Conservation (phyloP, 2,797 vertebrate genomes). For the Takifugu rubripes region DNA sequence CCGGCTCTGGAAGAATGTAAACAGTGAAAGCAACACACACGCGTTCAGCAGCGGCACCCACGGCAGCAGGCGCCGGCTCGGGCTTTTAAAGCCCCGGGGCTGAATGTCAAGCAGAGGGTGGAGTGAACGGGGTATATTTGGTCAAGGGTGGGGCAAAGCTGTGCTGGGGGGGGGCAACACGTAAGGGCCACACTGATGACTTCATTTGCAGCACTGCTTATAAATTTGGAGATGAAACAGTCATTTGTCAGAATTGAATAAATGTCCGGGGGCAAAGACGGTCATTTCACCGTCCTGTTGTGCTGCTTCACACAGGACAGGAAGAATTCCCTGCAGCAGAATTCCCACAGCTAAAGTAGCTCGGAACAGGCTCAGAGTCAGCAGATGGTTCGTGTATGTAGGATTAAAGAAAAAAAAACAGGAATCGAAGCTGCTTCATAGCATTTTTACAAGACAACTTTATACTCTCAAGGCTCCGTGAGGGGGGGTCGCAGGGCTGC, state of each 20-base stretch:
- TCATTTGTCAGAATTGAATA: too few relatives aligned
- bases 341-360: neutral
- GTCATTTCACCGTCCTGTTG: too few relatives aligned
- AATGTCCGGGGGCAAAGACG: too few relatives aligned
- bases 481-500: constrained; percentile 4
- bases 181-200: neutral
- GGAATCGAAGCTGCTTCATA: constrained; percentile 17
- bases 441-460: constrained; percentile 3
- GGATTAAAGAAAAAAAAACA: too few relatives aligned
- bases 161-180: constrained; percentile 9
- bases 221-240: too few relatives aligned
- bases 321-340: neutral
- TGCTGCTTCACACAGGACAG: neutral
- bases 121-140: constrained; percentile 20
- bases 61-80: constrained; percentile 7
- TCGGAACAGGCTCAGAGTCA: neutral
- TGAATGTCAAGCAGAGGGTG: constrained; percentile 71
- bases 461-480: constrained; percentile 4
- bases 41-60: constrained; percentile 39
- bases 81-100: constrained; percentile 54
- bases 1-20: constrained; percentile 35
- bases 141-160: constrained; percentile 22
- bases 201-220: neutral
- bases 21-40: constrained; percentile 33
- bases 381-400: neutral